Conservation (phyloP, 37 sponge, comb jelly and placozoan genomes). For the Oopsacas minuta region DNA sequence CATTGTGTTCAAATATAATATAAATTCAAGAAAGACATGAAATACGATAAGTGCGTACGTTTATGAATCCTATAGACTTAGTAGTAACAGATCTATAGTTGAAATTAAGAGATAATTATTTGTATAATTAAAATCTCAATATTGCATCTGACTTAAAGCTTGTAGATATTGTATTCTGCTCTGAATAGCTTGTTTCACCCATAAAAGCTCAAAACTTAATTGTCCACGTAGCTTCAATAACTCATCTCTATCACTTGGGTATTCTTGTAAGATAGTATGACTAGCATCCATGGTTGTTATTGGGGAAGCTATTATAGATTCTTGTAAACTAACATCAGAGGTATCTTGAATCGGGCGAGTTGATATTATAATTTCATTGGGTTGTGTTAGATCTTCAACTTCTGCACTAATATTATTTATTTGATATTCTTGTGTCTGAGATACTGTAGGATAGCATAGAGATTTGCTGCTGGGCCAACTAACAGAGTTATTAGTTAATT, state of each 20-base stretch:
- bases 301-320: background rate
- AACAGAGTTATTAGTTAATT: background rate
- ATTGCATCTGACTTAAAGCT: background rate
- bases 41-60: background rate
- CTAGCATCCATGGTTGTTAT: background rate
- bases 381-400: background rate
- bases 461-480: background rate
- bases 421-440: background rate
- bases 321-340: background rate
- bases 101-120: background rate
- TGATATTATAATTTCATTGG: background rate
- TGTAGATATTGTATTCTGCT: conserved; percentile 43
- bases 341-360: background rate
- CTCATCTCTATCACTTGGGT: conserved; percentile 1
- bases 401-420: background rate
- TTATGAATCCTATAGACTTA: background rate
- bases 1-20: too few species aligned
- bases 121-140: background rate
- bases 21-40: too few species aligned
- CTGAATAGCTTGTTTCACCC: conserved; percentile 66
- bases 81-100: background rate
- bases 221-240: conserved; percentile 30
- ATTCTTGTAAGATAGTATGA: background rate
- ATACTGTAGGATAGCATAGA: background rate
- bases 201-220: conserved; percentile 49